A percentile compares a stretch with the other conserved stretches of the same genome.
Conservation (phyloP, 2,113 vertebrate species). For the Clarias magur region DNA sequence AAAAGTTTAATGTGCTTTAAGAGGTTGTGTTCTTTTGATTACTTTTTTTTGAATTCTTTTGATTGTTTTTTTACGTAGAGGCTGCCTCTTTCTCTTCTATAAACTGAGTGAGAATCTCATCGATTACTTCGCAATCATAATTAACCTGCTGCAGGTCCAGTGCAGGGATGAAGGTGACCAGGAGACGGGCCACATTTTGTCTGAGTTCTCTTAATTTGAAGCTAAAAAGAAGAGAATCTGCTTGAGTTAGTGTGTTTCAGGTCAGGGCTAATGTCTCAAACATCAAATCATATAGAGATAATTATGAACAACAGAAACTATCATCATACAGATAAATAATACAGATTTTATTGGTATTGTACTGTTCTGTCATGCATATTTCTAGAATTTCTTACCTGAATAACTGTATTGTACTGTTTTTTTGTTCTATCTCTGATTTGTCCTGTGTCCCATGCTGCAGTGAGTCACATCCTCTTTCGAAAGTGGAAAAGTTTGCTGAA, state of each 20-base stretch:
- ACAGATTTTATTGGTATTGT: no score
- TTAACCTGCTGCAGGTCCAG: constrained; percentile 88
- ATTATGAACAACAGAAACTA: neutral
- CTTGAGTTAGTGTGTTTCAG: neutral
- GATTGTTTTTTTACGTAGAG: neutral
- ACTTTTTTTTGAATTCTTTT: no score
- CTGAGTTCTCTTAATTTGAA: constrained; percentile 84
- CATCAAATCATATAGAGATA: neutral
- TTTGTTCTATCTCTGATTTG: no score
- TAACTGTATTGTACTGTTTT: no score
- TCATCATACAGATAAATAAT: no score
- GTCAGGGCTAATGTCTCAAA: neutral
- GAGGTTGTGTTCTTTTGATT: neutral
- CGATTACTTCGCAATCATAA: constrained; percentile 84
- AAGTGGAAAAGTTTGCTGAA: neutral
- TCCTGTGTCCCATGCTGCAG: no score
- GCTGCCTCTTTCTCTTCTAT: constrained; percentile 54
- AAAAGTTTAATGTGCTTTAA: neutral
- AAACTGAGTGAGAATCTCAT: constrained; percentile 87
- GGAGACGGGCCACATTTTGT: constrained; percentile 81
- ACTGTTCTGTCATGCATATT: no score
- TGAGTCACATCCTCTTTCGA: no score
- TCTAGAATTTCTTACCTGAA: no score
- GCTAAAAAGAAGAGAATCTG: constrained; percentile 52
- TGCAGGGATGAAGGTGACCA: constrained; percentile 80